Evolutionary conservation across 2,797 vertebrate species (phyloP), one percentile per base, ranked within the genome.

Genomic region (Gobio occitaniae): DNA sequence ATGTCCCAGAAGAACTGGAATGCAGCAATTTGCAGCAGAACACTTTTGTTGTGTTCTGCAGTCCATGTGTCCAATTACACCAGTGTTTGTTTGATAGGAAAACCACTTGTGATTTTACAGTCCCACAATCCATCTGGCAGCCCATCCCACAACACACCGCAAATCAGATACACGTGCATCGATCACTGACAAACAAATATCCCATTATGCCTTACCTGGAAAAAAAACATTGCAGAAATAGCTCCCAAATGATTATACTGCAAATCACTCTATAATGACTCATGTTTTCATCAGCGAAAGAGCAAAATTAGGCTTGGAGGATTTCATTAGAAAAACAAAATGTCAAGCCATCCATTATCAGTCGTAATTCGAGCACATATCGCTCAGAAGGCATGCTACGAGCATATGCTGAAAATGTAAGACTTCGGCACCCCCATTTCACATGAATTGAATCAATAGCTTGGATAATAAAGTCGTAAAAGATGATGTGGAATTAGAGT

Each of bases 281-380:
- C 41, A 70, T 84, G 75, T 78, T 84, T 84, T 70, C 83, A 84
- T 84, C 83, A 84, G 83, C 52, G 50, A 84, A 84, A 84, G 38
- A 16, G n/a, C 65, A 84, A 78, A 84, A 84, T 78, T 84, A 77
- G 65, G 65, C 65, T 84, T 70, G 65, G 83, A 84, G 65, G 75
- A 84, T 59, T 84, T 84, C 83, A 84, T 84, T 84, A 84, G 74
- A 70, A 84, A 84, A 84, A 84, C 83, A 17, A 84, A 84, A 84
- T 84, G 75, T 84, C 83, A 84, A 84, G 52, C 83, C 83, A 84
- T 84, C 65, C 38, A 84, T 84, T 84, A 78, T 84, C 83, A 70
- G 75, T 78, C 17, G 65, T 70, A 84, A 78, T 78, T 84, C 19
- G 54, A 70, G 63, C 38, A 59, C 13, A 19, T 19, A n/a, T 84